Evolutionary conservation across 2,113 vertebrate species (phyloP).

Genomic region (Danionella cerebrum): DNA sequence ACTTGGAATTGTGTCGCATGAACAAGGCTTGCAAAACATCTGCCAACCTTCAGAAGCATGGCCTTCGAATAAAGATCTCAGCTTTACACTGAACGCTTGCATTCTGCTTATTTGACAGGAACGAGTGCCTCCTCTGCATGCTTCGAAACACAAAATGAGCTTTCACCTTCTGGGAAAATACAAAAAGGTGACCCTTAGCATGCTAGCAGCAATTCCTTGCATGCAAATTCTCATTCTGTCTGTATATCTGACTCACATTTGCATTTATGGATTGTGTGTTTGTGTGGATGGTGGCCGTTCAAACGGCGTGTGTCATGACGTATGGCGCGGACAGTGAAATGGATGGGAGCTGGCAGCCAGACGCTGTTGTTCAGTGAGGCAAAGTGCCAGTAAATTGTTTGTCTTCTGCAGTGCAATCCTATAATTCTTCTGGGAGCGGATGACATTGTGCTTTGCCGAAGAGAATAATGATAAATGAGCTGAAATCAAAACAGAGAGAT

Average conservation of each 20-base stretch:
- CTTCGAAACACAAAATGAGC: no score
- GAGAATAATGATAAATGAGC: constrained; percentile 77
- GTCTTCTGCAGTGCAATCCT: constrained; percentile 72
- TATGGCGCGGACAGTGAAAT: constrained; percentile 55
- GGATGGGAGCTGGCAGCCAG: constrained; percentile 70
- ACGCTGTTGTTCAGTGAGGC: constrained; percentile 74
- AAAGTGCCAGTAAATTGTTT: constrained; percentile 83
- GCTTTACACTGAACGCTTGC: no score
- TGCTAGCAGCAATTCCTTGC: neutral
- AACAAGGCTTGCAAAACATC: no score
- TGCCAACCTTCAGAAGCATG: no score
- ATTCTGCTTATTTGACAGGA: no score
- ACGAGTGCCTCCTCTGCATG: no score
- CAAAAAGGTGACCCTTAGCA: neutral
- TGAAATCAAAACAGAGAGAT: constrained; percentile 66
- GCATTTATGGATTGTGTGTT: neutral
- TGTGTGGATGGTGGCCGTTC: neutral
- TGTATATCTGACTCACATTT: constrained; percentile 5
- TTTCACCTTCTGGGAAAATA: neutral
- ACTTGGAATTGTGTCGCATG: no score
- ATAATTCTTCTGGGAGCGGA: constrained; percentile 76
- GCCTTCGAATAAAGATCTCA: no score
- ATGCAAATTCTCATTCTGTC: neutral
- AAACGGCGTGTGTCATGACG: neutral
- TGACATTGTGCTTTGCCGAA: constrained; percentile 76